A percentile compares a stretch with the other conserved stretches of the same genome.
These are phyloP conservation scores for Cephus pygmeus DNA, from an alignment of 2,888 invertebrate species.

Conservation along the genomic window DNA sequence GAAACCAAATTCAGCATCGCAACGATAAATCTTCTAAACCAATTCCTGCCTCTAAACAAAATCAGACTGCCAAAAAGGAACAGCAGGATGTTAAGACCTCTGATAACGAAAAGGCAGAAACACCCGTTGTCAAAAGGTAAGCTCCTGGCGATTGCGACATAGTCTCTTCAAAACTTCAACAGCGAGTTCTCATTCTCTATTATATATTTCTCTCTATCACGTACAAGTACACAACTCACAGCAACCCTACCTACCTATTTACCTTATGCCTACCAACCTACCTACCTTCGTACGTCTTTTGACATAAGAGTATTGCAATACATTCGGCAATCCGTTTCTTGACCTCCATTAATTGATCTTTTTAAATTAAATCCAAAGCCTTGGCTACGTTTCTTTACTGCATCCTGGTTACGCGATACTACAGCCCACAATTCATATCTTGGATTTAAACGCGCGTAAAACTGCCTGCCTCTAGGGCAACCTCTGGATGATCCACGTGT, in stretches of 20 bases:
- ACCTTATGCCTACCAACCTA: constrained; percentile 1
- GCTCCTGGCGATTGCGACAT: constrained; percentile 55
- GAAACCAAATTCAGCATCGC: constrained; percentile 66
- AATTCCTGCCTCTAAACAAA: constrained; percentile 65
- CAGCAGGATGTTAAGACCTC: constrained; percentile 63
- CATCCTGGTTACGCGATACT: neutral
- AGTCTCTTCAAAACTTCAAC: constrained; percentile 53
- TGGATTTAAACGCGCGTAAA: neutral
- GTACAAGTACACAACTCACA: neutral
- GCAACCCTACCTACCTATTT: neutral
- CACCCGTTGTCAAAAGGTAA: constrained; percentile 64
- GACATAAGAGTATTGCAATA: constrained; percentile 7
- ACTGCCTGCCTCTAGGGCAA: neutral
- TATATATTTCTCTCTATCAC: neutral
- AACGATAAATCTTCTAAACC: constrained; percentile 66
- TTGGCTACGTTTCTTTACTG: neutral
- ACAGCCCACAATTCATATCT: neutral
- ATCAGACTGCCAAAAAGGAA: constrained; percentile 64
- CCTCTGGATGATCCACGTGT: neutral
- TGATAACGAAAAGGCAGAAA: constrained; percentile 65
- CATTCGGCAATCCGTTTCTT: constrained; percentile 2
- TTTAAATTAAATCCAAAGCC: neutral
- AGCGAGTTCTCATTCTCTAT: constrained; percentile 5
- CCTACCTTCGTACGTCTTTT: constrained; percentile 21
- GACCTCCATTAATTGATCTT: neutral